phyloP scores from a whole-genome alignment of 2,888 invertebrate species.

The Merodon equestris region DNA sequence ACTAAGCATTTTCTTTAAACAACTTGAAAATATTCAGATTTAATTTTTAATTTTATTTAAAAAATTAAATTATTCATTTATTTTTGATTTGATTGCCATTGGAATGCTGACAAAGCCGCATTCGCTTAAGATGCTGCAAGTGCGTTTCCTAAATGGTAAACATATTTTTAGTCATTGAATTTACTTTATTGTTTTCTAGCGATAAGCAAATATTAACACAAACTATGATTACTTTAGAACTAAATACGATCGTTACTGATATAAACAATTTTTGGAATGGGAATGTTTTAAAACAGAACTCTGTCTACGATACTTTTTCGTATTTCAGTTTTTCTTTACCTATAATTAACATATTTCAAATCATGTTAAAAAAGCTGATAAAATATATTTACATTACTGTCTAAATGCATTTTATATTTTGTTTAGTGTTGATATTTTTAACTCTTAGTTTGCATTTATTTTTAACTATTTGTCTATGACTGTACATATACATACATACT shows the following conservation, averaged over 20 bases:
- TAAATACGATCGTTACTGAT: constrained; percentile 22
- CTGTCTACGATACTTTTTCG: constrained; percentile 29
- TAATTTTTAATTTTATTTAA: constrained; percentile 15
- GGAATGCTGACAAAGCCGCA: constrained; percentile 32
- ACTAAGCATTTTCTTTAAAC: constrained; percentile 1
- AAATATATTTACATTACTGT: constrained; percentile 19
- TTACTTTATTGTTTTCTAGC: not conserved
- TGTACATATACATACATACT: constrained; percentile 48
- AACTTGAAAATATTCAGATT: constrained; percentile 18
- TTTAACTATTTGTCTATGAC: constrained; percentile 33
- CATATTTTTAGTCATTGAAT: constrained; percentile 14
- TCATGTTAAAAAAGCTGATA: not conserved
- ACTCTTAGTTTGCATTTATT: constrained; percentile 46
- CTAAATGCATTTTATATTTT: constrained; percentile 54
- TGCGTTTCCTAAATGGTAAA: constrained; percentile 55
- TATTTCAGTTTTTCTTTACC: constrained; percentile 7
- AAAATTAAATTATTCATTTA: too few relatives aligned
- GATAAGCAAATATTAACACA: constrained; percentile 18
- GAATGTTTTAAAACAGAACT: constrained; percentile 62
- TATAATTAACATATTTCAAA: constrained; percentile 12
- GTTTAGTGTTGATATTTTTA: constrained; percentile 41
- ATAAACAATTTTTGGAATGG: constrained; percentile 61
- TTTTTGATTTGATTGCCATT: constrained; percentile 5
- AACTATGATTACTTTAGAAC: constrained; percentile 20
- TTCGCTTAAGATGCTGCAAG: constrained; percentile 19